These are phyloP conservation scores for Brachypodius melanocephalos DNA, from an alignment of 2,113 vertebrate genomes.

Conservation along the genomic window DNA sequence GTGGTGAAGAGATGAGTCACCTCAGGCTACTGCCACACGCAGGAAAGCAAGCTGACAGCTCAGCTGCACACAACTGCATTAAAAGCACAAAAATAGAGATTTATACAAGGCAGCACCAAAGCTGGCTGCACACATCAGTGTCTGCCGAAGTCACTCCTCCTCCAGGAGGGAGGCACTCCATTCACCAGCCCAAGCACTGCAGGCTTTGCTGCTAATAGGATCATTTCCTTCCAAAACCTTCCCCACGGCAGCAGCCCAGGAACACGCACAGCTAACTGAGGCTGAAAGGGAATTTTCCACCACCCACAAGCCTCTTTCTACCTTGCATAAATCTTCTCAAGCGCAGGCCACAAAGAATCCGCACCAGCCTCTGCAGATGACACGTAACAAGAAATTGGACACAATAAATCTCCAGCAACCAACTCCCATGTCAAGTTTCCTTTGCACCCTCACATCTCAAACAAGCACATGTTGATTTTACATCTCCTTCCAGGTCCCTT, in stretches of 20 bases:
- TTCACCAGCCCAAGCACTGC: background rate
- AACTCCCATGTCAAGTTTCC: background rate
- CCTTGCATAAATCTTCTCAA: background rate
- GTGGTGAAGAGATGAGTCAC: background rate
- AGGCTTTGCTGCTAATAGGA: slow-evolving; percentile 30
- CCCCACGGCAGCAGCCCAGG: background rate
- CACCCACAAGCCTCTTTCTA: background rate
- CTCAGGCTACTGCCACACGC: background rate
- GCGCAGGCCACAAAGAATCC: background rate
- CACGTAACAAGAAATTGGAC: background rate
- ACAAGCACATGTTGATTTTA: background rate
- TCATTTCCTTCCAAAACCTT: slow-evolving; percentile 20
- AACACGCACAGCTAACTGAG: background rate
- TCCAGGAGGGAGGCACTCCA: background rate
- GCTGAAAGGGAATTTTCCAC: slow-evolving; percentile 52
- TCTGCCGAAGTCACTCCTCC: background rate
- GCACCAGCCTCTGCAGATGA: background rate
- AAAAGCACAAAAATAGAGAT: background rate
- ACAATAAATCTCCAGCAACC: background rate
- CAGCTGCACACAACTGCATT: background rate
- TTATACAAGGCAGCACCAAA: background rate
- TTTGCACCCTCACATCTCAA: background rate
- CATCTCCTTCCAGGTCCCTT: background rate
- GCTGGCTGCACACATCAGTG: background rate
- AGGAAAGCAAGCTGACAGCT: background rate